A percentile compares a stretch with the other conserved stretches of the same genome.
Evolutionary conservation across 1,140 invertebrate genomes (phyloP).

Genomic region (Neuroterus valhalla): DNA sequence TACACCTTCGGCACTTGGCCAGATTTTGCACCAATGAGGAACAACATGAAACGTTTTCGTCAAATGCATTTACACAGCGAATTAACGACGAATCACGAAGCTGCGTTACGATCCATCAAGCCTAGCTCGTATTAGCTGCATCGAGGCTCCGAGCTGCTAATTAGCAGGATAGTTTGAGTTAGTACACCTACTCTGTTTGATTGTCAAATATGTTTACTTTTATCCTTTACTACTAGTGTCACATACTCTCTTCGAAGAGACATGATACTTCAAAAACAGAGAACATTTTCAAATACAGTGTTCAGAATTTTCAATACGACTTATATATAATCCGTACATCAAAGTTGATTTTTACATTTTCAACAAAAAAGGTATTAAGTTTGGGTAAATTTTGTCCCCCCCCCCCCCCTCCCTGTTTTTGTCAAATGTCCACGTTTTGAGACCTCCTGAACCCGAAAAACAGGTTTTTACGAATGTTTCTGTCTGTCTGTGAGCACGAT

Average conservation of each 20-base stretch:
- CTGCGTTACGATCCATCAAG: neutral
- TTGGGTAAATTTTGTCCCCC: no score
- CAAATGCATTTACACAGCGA: neutral
- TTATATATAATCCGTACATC: no score
- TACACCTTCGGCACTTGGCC: conserved; percentile 21
- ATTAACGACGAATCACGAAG: conserved; percentile 28
- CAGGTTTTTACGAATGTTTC: no score
- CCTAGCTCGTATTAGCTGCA: conserved; percentile 3
- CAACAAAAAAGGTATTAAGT: no score
- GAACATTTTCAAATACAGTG: neutral
- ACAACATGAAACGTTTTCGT: conserved; percentile 17
- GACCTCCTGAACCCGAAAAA: no score
- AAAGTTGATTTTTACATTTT: no score
- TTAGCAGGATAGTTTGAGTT: conserved; percentile 2
- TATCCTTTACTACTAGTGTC: neutral
- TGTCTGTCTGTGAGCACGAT: no score
- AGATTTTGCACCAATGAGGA: conserved; percentile 21
- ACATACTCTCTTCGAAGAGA: no score
- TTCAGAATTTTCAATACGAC: no score
- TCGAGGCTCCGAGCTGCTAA: conserved; percentile 2
- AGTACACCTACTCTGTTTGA: neutral
- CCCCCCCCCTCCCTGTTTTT: no score
- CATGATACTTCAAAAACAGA: neutral
- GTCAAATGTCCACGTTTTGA: no score
- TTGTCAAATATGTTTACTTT: neutral